phyloP scores from a whole-genome alignment of 2,797 vertebrate species.

The Chrysolophus pictus region DNA sequence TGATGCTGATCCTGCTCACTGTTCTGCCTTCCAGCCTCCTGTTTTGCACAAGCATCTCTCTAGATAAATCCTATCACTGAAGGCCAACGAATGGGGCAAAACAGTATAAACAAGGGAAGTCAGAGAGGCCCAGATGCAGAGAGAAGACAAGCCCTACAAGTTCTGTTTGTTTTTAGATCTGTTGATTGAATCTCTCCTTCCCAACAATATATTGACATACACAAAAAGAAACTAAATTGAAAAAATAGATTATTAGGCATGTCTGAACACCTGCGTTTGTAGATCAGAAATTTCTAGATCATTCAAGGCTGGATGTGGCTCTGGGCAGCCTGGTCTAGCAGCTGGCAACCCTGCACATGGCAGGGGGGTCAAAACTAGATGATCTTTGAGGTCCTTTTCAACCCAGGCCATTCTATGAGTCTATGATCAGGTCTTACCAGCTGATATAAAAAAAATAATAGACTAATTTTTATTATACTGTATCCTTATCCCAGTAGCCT shows the following conservation, averaged over 20 bases:
- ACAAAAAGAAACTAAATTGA: background rate
- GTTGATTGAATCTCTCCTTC: background rate
- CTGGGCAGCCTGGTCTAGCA: too few relatives aligned
- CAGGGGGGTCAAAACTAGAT: too few relatives aligned
- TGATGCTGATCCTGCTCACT: background rate
- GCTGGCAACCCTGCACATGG: too few relatives aligned
- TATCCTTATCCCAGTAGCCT: background rate
- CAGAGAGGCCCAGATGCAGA: background rate
- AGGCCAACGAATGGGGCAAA: background rate
- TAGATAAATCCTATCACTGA: background rate
- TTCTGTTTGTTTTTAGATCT: background rate
- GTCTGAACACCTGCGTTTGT: background rate
- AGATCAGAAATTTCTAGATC: background rate
- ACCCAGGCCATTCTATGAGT: too few relatives aligned
- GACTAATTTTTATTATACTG: background rate
- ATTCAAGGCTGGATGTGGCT: too few relatives aligned
- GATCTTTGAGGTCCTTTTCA: too few relatives aligned
- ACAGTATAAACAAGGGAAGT: background rate
- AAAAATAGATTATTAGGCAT: background rate
- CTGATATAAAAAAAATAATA: background rate
- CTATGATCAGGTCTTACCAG: rapidly evolving
- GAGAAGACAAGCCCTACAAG: background rate
- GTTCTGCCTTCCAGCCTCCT: background rate
- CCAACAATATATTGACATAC: background rate
- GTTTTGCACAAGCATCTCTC: background rate